Evolutionary conservation across 2,797 vertebrate genomes (phyloP), one percentile per base, ranked within the genome.

Genomic region (Myotis planiceps): DNA sequence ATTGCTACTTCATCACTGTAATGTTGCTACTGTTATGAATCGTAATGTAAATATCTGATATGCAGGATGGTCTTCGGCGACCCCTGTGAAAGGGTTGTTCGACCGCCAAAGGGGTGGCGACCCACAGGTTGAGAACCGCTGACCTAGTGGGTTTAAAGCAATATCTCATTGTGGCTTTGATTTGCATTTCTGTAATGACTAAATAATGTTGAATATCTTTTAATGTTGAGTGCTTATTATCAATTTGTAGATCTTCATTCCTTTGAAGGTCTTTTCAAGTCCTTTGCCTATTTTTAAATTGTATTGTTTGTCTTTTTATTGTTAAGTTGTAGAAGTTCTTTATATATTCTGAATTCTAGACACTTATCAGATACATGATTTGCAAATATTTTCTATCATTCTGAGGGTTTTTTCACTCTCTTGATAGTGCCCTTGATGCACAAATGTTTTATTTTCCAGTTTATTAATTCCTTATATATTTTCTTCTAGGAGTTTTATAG

Each of bases 391-490:
- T 93, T 76, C 39, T 68, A 13, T 53, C 72, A 84, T 81, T 95
- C 13, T 60, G 34, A 69, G 74, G 39, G 13, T 84, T 94, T 81
- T 88, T 89, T 89, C 8, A 76, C 15, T 74, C 21, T 86, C 42
- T 72, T 78, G 3, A 83, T 74, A 87, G 5, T n/a, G 14, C 83
- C 42, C 21, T 92, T 83, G 27, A 60, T 87, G 37, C 8, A 15
- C 29, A 78, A 47, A 75, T 32, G 6, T 94, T 85, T 90, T 69
- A 75, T 37, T 25, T 66, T 85, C 16, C n/a, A 81, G 23, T 83
- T 92, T 97, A 69, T 37, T 69, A 16, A 53, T 90, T 80, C 29
- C n/a, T n/a, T n/a, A n/a, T n/a, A n/a, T n/a, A n/a, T n/a, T n/a
- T n/a, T n/a, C n/a, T n/a, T n/a, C n/a, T n/a, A n/a, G n/a, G n/a